A percentile compares a stretch with the other conserved stretches of the same genome.
These are phyloP conservation scores for Phyllostomus hastatus DNA, from an alignment of 2,113 vertebrate species.

Conservation along the genomic window DNA sequence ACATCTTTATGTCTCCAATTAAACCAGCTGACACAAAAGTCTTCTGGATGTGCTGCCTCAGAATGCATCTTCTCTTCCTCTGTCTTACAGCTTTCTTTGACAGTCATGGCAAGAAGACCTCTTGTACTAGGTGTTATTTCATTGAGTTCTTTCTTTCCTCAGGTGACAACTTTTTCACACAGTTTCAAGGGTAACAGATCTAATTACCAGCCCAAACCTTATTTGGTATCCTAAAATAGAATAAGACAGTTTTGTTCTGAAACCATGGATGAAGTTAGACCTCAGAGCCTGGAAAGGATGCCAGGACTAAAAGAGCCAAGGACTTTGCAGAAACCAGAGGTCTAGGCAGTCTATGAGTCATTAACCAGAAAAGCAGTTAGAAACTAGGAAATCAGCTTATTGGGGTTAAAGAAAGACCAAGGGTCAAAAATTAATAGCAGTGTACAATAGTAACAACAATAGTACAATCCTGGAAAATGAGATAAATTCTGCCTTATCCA, in stretches of 20 bases:
- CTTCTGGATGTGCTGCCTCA: neutral
- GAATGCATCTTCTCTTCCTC: neutral
- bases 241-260: slow-evolving; percentile 38
- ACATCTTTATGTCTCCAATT: neutral
- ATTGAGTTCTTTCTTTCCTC: slow-evolving; percentile 33
- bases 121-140: neutral
- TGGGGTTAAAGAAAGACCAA: slow-evolving; percentile 48
- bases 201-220: slow-evolving; percentile 30
- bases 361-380: slow-evolving; percentile 52
- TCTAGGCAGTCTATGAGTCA: slow-evolving; percentile 53
- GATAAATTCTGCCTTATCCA: neutral
- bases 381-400: slow-evolving; percentile 51
- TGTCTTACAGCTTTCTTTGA: neutral
- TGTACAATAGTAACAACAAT: neutral
- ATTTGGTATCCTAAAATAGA: slow-evolving; percentile 39
- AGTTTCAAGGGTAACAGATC: neutral
- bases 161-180: slow-evolving; percentile 11
- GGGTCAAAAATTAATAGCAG: slow-evolving; percentile 36
- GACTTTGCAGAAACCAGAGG: slow-evolving; percentile 63
- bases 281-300: slow-evolving; percentile 55
- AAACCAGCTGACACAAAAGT: neutral
- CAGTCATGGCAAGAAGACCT: neutral
- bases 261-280: slow-evolving; percentile 47
- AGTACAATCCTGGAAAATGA: neutral
- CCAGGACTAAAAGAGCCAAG: slow-evolving; percentile 52